phyloP scores from a whole-genome alignment of 2,797 vertebrate genomes.

The Naso thynnoides region DNA sequence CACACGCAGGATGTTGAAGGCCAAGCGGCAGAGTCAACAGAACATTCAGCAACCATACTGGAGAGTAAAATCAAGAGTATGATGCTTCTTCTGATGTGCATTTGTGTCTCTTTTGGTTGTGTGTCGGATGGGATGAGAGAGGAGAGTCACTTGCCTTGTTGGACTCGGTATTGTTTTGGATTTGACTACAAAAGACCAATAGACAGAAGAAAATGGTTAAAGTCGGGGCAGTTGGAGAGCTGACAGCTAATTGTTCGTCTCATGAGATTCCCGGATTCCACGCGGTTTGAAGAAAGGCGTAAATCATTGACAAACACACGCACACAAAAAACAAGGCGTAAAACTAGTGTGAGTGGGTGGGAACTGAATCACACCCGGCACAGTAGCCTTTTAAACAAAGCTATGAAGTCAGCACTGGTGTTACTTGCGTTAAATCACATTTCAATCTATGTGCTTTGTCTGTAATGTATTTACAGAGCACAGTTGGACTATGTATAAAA shows the following conservation, averaged over 20 bases:
- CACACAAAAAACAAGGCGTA: not conserved
- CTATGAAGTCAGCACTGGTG: conserved; percentile 23
- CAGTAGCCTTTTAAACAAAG: conserved; percentile 23
- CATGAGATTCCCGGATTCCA: conserved; percentile 35
- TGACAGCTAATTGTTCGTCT: conserved; percentile 5
- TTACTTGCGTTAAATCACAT: conserved; percentile 61
- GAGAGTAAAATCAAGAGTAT: conserved; percentile 68
- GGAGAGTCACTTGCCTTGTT: not conserved
- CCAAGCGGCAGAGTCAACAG: conserved; percentile 58
- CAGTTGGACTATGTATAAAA: conserved; percentile 26
- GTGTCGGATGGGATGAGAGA: conserved; percentile 16
- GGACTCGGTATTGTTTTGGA: conserved; percentile 18
- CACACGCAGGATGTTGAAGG: conserved; percentile 71
- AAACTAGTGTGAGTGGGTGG: conserved; percentile 36
- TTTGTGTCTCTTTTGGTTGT: conserved; percentile 21
- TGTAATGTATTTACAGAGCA: conserved; percentile 48
- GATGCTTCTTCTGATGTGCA: not conserved
- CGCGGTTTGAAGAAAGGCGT: conserved; percentile 14
- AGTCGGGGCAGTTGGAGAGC: conserved; percentile 5
- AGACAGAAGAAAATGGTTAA: conserved; percentile 5
- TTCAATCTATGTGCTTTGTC: conserved; percentile 66
- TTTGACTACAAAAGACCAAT: conserved; percentile 11
- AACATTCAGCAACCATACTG: conserved; percentile 61
- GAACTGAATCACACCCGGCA: conserved; percentile 34
- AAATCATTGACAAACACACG: conserved; percentile 20